Base-by-base conservation (phyloP, 2,113 vertebrate species). In the Murina feae region DNA sequence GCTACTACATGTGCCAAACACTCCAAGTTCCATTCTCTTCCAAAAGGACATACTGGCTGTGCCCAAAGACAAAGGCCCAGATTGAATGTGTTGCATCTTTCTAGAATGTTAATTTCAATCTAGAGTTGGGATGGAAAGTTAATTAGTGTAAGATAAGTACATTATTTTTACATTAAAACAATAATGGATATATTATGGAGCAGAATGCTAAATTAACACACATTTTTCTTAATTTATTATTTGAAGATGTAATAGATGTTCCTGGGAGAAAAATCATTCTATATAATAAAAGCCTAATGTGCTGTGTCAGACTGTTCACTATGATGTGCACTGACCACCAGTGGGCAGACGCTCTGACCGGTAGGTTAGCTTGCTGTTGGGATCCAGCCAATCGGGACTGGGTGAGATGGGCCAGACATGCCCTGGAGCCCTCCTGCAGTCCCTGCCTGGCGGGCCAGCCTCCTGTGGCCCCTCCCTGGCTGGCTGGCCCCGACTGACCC, bases 21-120 rank as follows among this genome's bases (percentile, higher is more conserved):
- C n/a, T 32, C 37, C 47, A 80, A 79, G 76, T 74, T 82, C 83
- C 53, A 51, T 78, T 94, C 63, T 82, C 74, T 91, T 91, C 53
- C 90, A 63, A 76, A 94, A 66, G 13, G 28, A 60, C 32, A 18
- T 6, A n/a, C 51, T 63, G 49, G 78, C 74, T 74, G 82, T 75
- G 65, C 71, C 86, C 72, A 39, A 66, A 55, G 35, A 89, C 42
- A 30, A 55, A 91, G 60, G 81, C 66, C 71, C 42, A 11, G 55
- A 49, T 86, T 71, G 63, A 87, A 80, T 13, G 63, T 11, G 42
- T 37, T 9, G 0, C 1, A 1, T 75, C 83, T 81, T 89, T 88
- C 79, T 55, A 47, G 66, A 95, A 96, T 94, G 79, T 80, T 93
- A 85, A 91, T 97, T 87, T 90, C 81, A 65, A 35, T 69, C 74